These are phyloP conservation scores for Drosophila jambulina DNA, from an alignment of 1,140 invertebrate species.

Conservation along the genomic window DNA sequence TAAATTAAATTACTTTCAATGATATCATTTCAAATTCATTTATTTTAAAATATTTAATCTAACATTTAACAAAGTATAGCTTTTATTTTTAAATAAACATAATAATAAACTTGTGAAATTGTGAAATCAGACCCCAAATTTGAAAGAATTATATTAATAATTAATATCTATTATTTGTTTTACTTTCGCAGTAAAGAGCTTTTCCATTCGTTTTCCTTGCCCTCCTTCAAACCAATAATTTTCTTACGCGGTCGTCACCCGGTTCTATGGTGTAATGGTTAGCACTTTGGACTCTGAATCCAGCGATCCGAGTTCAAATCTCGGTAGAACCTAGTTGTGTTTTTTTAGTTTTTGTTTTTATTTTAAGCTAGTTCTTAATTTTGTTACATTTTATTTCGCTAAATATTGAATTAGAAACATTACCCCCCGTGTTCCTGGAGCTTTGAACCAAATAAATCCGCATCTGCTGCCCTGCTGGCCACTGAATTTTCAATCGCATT, in stretches of 20 bases:
- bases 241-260: neutral
- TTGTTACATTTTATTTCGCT: neutral
- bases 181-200: neutral
- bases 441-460: slow-evolving; percentile 19
- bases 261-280: slow-evolving; percentile 95
- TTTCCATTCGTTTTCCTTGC: neutral
- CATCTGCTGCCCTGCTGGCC: slow-evolving; percentile 14
- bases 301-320: slow-evolving; percentile 95
- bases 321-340: slow-evolving; percentile 90
- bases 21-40: too few relatives aligned
- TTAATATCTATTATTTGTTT: neutral
- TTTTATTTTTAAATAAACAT: neutral
- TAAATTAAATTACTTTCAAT: too few relatives aligned
- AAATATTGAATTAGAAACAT: neutral
- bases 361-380: neutral
- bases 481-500: slow-evolving; percentile 47
- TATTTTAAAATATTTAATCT: neutral
- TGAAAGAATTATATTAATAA: neutral
- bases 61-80: neutral
- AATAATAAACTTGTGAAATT: neutral
- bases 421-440: neutral
- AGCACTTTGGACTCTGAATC: slow-evolving; percentile 97
- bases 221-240: neutral
- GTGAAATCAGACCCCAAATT: neutral
- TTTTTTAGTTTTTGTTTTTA: neutral